phyloP scores from a whole-genome alignment of 1,140 invertebrate genomes.

The Solenopsis fugax region DNA sequence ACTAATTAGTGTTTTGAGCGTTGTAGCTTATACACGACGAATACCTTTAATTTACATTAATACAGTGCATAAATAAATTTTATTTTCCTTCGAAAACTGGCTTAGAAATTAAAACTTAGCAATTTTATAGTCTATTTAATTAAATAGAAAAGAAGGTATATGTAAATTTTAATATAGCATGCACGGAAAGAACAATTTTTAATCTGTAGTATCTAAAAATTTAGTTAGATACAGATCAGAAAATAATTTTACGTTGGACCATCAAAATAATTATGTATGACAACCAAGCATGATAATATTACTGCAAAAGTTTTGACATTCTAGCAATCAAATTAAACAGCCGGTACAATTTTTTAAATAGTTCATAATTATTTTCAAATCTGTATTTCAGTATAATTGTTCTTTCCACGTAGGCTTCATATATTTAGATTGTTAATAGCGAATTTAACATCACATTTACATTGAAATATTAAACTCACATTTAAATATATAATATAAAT shows the following conservation, averaged over 20 bases:
- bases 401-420: too few species aligned
- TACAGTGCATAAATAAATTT: neutral
- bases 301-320: too few species aligned
- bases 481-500: constrained; percentile 1
- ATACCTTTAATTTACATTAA: neutral
- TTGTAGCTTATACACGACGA: neutral
- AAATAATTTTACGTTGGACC: too few species aligned
- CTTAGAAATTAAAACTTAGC: neutral
- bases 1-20: neutral
- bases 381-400: too few species aligned
- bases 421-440: constrained; percentile 14
- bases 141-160: neutral
- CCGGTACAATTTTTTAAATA: too few species aligned
- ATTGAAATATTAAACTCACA: constrained; percentile 5
- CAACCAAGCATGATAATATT: too few species aligned
- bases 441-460: constrained; percentile 1
- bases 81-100: neutral
- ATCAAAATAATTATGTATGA: too few species aligned
- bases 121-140: neutral
- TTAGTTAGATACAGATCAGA: too few species aligned
- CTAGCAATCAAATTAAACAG: too few species aligned
- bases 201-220: too few species aligned
- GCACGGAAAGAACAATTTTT: too few species aligned
- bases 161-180: neutral
- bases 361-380: too few species aligned